Evolutionary conservation across 2,797 vertebrate genomes (phyloP).

Genomic region (Avahi laniger): DNA sequence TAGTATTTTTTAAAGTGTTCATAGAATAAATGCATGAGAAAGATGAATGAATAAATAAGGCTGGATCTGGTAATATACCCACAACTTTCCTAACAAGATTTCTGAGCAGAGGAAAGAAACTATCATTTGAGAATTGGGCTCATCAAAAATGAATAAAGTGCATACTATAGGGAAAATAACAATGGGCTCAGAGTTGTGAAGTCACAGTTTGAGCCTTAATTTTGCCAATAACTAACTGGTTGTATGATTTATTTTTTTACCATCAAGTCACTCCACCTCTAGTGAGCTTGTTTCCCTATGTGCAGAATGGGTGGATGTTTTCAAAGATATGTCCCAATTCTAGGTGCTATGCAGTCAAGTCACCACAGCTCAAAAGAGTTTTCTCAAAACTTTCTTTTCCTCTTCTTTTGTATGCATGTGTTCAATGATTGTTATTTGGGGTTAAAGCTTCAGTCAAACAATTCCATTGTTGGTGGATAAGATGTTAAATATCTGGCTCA

Average conservation of each 20-base stretch:
- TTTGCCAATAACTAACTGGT: neutral
- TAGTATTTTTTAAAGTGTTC: neutral
- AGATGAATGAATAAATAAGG: neutral
- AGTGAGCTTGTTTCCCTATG: neutral
- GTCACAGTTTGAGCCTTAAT: neutral
- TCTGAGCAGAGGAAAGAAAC: constrained; percentile 5
- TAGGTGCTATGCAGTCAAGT: neutral
- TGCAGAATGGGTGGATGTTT: neutral
- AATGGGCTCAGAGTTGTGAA: neutral
- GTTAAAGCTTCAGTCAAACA: neutral
- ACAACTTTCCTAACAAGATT: neutral
- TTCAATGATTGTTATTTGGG: neutral
- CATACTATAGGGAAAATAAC: neutral
- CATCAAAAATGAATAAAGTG: neutral
- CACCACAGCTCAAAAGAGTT: neutral
- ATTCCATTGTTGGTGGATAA: neutral
- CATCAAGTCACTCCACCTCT: neutral
- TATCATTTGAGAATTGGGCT: neutral
- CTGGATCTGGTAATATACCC: neutral
- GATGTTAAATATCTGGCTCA: neutral
- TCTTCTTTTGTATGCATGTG: neutral
- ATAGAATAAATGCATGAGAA: neutral
- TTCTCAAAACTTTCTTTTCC: neutral
- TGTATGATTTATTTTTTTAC: neutral
- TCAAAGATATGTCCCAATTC: neutral